A percentile compares a stretch with the other conserved stretches of the same genome.
These are phyloP conservation scores for Patiria miniata DNA, from an alignment of 35 echinoderm and acorn worm species.

Conservation along the genomic window DNA sequence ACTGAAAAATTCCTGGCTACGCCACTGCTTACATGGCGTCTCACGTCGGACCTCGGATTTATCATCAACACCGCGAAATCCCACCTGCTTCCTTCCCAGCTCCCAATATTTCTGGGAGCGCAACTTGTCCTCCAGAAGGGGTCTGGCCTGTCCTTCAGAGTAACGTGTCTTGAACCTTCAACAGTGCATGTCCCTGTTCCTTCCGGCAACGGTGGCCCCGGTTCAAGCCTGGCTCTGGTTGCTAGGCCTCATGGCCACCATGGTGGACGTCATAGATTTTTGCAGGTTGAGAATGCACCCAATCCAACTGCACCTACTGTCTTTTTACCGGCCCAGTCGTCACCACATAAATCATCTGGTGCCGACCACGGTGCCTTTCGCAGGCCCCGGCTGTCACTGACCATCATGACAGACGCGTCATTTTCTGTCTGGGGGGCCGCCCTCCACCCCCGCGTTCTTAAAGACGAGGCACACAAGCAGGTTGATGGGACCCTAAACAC, in stretches of 20 bases:
- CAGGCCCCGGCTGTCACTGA: not conserved
- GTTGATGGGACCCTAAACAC: not conserved
- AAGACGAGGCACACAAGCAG: not conserved
- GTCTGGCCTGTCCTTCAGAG: not conserved
- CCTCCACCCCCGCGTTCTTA: not conserved
- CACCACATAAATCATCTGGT: too few species aligned
- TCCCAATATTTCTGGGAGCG: slow-evolving; percentile 18
- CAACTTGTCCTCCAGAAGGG: not conserved
- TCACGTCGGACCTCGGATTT: slow-evolving; percentile 26
- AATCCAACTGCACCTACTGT: slow-evolving; percentile 42
- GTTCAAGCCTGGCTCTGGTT: too few species aligned
- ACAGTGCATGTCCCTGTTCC: not conserved
- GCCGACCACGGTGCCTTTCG: not conserved
- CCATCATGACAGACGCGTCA: too few species aligned
- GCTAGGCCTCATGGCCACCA: slow-evolving; percentile 50
- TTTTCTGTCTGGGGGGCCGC: slow-evolving; percentile 10
- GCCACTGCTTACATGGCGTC: too few species aligned
- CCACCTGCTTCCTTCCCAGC: not conserved
- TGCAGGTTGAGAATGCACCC: slow-evolving; percentile 55
- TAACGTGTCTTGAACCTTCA: slow-evolving; percentile 6
- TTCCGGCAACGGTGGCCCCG: not conserved
- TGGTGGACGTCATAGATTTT: slow-evolving; percentile 20
- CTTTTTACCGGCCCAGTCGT: too few species aligned
- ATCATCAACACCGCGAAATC: slow-evolving; percentile 52
- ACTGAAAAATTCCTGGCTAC: too few species aligned